Evolutionary conservation across 2,888 invertebrate species (phyloP).

Genomic region (Agelastica alni): DNA sequence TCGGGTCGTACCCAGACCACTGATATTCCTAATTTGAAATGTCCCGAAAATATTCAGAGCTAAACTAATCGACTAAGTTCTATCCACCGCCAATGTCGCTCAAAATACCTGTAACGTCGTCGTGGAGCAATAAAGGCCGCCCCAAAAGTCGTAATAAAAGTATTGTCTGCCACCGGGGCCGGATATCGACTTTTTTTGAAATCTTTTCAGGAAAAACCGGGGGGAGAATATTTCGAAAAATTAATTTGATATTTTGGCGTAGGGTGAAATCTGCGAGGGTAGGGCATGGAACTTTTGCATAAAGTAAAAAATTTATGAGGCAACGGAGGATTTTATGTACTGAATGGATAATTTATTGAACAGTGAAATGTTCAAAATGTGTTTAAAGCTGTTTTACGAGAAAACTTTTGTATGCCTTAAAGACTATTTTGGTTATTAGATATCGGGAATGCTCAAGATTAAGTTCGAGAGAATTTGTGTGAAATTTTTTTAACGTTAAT

Average conservation of each 20-base stretch:
- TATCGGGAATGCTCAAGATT: too few species aligned
- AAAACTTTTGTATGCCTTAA: not conserved
- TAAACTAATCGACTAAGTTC: too few species aligned
- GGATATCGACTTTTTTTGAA: not conserved
- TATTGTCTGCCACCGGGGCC: not conserved
- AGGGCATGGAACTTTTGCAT: not conserved
- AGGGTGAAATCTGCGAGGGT: slow-evolving; percentile 1
- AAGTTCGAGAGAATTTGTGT: too few species aligned
- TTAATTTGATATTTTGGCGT: slow-evolving; percentile 4
- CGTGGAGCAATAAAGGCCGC: too few species aligned
- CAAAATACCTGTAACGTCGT: too few species aligned
- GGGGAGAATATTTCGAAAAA: slow-evolving; percentile 1
- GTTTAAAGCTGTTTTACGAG: not conserved
- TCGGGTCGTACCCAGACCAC: too few species aligned
- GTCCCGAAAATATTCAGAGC: too few species aligned
- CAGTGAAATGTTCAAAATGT: slow-evolving; percentile 6
- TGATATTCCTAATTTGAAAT: too few species aligned
- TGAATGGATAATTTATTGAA: slow-evolving; percentile 8
- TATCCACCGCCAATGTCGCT: too few species aligned
- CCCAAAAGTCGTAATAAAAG: too few species aligned
- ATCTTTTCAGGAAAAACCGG: not conserved
- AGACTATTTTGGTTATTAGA: not conserved
- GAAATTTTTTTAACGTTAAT: too few species aligned
- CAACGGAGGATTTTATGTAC: slow-evolving; percentile 2
- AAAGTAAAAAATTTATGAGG: slow-evolving; percentile 2